These are phyloP conservation scores for Unio delphinus DNA, from an alignment of 2,888 invertebrate genomes.

Conservation along the genomic window DNA sequence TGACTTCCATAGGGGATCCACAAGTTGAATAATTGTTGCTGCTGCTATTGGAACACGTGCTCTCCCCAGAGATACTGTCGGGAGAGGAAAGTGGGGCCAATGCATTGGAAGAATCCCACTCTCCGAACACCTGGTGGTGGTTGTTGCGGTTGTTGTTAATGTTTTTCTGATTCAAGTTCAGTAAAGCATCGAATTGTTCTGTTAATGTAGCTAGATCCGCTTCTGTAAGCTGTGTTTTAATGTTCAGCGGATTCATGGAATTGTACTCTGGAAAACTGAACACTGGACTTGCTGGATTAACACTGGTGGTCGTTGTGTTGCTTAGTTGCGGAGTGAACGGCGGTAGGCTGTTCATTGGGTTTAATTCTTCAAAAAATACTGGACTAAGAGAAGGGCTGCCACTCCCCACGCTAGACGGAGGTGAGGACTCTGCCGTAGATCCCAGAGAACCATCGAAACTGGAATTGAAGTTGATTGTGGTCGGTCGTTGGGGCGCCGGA, in stretches of 20 bases:
- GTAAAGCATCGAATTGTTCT: slow-evolving; percentile 42
- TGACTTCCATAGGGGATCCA: slow-evolving; percentile 54
- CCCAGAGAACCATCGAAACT: slow-evolving; percentile 69
- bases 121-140: slow-evolving; percentile 41
- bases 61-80: slow-evolving; percentile 57
- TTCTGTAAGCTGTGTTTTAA: slow-evolving; percentile 47
- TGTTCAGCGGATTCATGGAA: slow-evolving; percentile 39
- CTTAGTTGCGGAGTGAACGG: slow-evolving; percentile 10
- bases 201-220: slow-evolving; percentile 36
- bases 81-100: slow-evolving; percentile 51
- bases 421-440: slow-evolving; percentile 74
- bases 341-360: slow-evolving; percentile 20
- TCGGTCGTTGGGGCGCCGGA: slow-evolving; percentile 46
- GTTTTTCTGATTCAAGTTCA: slow-evolving; percentile 43
- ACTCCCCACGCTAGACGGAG: slow-evolving; percentile 78
- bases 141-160: slow-evolving; percentile 36
- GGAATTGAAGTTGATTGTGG: slow-evolving; percentile 61
- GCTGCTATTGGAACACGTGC: slow-evolving; percentile 44
- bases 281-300: slow-evolving; percentile 31
- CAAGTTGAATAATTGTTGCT: slow-evolving; percentile 33
- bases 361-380: slow-evolving; percentile 66
- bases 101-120: slow-evolving; percentile 29
- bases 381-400: slow-evolving; percentile 79
- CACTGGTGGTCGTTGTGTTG: slow-evolving; percentile 12
- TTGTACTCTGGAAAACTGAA: slow-evolving; percentile 32